Base-by-base conservation (phyloP, 2,888 invertebrate species). In the Metacarcinus magister region DNA sequence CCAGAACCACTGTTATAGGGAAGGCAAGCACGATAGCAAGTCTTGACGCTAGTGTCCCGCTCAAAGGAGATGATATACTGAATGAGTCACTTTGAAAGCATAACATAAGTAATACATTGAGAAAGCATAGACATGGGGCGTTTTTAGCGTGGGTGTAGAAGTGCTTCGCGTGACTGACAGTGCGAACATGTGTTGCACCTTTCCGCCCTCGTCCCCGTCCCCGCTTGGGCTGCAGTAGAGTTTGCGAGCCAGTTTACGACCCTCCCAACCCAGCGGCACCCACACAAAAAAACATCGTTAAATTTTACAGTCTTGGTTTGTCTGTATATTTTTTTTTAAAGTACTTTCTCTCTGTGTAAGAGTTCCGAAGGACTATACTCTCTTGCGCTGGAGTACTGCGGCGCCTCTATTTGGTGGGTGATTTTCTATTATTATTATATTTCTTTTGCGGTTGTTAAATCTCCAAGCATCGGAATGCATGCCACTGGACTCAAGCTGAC, bases 201-300 rank as follows among this genome's bases (percentile, higher is more conserved):
- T 39, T 13, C 87, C 87, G 39, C 87, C 87, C 32, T 87, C 87
- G 87, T 87, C 32, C 39, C 39, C 87, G 32, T 87, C 87, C 87
- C 87, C 87, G 39, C 87, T 87, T 32, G 87, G 87, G 87, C 19
- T 87, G 87, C 87, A 87, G 87, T 87, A 39, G 87, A 87, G 87
- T 87, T 87, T 87, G 87, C 87, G 87, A 87, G 87, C 39, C 87
- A 87, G 39, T 87, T 87, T 87, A 87, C 87, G 87, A 87, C 87
- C 87, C 39, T 87, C 87, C 32, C 87, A 87, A 39, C 87, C 87
- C 87, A 87, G 32, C 87, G 87, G 87, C 87, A 32, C 39, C 16
- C 87, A 87, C 87, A 39, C 87, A 39, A 32, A 87, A 23, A 87
- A 87, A 39, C 32, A 13, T 87, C 87, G 87, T 87, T 39, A 87